Evolutionary conservation across 2,113 vertebrate species (phyloP).

Genomic region (Pungitius pungitius): DNA sequence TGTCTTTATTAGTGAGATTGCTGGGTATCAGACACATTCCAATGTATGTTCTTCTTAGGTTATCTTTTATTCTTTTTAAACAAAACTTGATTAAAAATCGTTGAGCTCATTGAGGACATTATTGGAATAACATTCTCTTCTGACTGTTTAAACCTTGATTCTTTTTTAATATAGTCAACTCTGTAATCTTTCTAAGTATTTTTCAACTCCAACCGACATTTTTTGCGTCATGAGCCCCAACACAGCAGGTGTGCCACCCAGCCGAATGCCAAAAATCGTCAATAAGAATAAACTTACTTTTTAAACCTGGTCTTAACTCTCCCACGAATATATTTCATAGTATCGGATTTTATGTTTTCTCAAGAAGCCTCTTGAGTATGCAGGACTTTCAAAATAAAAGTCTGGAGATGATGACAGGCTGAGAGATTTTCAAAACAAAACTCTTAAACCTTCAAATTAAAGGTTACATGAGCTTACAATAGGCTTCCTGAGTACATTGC

Average conservation of each 20-base stretch:
- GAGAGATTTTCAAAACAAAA: conserved; percentile 1
- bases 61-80: background rate
- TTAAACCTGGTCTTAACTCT: background rate
- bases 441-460: no score
- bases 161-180: background rate
- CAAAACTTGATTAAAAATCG: background rate
- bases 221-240: background rate
- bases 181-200: background rate
- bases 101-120: background rate
- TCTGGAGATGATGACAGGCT: background rate
- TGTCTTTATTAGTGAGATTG: background rate
- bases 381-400: background rate
- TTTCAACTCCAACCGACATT: background rate
- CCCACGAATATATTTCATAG: background rate
- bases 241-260: no score
- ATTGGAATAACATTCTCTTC: background rate
- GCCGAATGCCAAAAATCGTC: no score
- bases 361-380: background rate
- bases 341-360: background rate
- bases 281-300: no score
- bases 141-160: background rate
- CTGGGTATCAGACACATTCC: background rate
- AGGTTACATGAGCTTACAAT: background rate
- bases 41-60: background rate
- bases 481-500: background rate